Evolutionary conservation across 2,888 invertebrate genomes (phyloP).

Genomic region (Pyrochroa serraticornis): DNA sequence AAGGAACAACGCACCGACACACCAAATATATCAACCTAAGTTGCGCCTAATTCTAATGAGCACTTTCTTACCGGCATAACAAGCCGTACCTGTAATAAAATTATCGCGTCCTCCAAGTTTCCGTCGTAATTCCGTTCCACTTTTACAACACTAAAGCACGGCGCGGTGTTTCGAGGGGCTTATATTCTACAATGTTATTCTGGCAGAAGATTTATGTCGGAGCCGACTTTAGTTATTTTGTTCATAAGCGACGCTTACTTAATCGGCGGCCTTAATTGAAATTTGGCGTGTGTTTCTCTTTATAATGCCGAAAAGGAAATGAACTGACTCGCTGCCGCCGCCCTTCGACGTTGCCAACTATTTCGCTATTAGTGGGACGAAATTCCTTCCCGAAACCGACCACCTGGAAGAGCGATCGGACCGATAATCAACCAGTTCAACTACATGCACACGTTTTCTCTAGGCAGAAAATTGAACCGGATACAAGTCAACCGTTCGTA

Average conservation of each 20-base stretch:
- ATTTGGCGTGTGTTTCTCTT: constrained; percentile 47
- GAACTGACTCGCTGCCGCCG: constrained; percentile 27
- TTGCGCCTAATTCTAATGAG: constrained; percentile 40
- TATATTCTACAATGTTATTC: constrained; percentile 42
- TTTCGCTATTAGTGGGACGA: not conserved
- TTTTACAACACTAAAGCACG: constrained; percentile 38
- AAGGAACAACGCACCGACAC: not conserved
- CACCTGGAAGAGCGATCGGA: too few relatives aligned
- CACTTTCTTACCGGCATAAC: constrained; percentile 39
- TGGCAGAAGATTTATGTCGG: constrained; percentile 46
- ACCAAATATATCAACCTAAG: constrained; percentile 25
- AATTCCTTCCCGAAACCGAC: constrained; percentile 1
- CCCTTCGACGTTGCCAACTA: constrained; percentile 9
- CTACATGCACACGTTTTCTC: too few relatives aligned
- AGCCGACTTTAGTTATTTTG: constrained; percentile 45
- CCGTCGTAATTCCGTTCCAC: constrained; percentile 41
- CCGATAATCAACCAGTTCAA: too few relatives aligned
- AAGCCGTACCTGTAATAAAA: constrained; percentile 45
- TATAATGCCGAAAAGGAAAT: constrained; percentile 42
- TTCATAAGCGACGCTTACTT: constrained; percentile 45
- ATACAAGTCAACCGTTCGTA: too few relatives aligned
- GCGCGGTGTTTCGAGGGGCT: constrained; percentile 25
- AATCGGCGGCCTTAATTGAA: constrained; percentile 51
- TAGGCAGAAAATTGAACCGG: too few relatives aligned
- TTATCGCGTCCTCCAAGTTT: constrained; percentile 43